Conservation (phyloP, 2,797 vertebrate species). For the Diplodus sargus region DNA sequence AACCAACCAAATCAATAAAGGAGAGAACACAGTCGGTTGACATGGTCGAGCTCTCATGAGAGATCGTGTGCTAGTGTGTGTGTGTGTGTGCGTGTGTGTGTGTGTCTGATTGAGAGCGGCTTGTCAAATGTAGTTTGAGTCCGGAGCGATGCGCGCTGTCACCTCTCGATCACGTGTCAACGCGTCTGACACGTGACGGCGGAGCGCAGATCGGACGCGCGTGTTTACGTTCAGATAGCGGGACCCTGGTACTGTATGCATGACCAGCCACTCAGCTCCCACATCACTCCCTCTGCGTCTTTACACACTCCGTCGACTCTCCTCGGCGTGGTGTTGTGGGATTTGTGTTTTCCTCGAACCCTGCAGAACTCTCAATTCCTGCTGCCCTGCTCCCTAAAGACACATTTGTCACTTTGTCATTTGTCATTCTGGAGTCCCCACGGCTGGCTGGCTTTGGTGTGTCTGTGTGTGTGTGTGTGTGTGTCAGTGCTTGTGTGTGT, state of each 20-base stretch:
- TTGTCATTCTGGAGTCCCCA: conserved; percentile 72
- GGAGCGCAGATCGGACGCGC: conserved; percentile 4
- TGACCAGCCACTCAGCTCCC: conserved; percentile 11
- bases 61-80: conserved; percentile 22
- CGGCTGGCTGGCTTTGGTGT: conserved; percentile 54
- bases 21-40: conserved; percentile 40
- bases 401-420: conserved; percentile 79
- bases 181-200: conserved; percentile 17
- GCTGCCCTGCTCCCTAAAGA: conserved; percentile 62
- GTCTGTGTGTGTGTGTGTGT: conserved; percentile 24
- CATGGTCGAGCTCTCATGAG: conserved; percentile 26
- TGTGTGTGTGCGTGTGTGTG: neutral
- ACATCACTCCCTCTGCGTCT: conserved; percentile 34
- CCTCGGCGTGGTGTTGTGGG: conserved; percentile 6
- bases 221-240: neutral
- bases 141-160: conserved; percentile 19
- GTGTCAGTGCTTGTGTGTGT: conserved; percentile 27
- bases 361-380: conserved; percentile 56
- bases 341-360: conserved; percentile 59
- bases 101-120: neutral
- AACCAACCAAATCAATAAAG: conserved; percentile 59
- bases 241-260: neutral
- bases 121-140: conserved; percentile 34
- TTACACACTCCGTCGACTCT: conserved; percentile 33
- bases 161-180: conserved; percentile 19